Conservation (phyloP, 2,888 invertebrate species). For the Hylaea fasciaria region DNA sequence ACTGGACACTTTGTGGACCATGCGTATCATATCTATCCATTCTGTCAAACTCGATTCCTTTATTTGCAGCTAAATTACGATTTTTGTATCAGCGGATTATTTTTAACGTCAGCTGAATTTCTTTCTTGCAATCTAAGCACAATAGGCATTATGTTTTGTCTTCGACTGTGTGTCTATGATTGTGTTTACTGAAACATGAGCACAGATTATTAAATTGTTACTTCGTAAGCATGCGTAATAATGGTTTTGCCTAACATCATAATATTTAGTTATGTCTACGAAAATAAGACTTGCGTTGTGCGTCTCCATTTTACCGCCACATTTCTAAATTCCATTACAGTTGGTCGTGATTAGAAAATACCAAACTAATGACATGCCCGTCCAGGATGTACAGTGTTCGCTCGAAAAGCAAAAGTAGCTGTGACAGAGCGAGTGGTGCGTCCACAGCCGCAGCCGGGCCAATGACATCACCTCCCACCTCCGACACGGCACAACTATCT, state of each 20-base stretch:
- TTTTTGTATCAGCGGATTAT: too few relatives aligned
- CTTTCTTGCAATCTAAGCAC: too few relatives aligned
- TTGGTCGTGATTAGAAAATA: slow-evolving; percentile 71
- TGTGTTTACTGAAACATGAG: too few relatives aligned
- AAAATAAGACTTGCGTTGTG: slow-evolving; percentile 13
- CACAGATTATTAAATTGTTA: too few relatives aligned
- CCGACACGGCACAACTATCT: slow-evolving; percentile 56
- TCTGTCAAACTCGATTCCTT: too few relatives aligned
- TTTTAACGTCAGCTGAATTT: too few relatives aligned
- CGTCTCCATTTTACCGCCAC: slow-evolving; percentile 36
- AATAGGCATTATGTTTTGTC: too few relatives aligned
- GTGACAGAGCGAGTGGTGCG: slow-evolving; percentile 72
- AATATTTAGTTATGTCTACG: slow-evolving; percentile 1
- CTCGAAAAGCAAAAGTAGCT: slow-evolving; percentile 79
- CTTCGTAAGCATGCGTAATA: too few relatives aligned
- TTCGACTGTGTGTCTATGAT: too few relatives aligned
- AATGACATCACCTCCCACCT: slow-evolving; percentile 73
- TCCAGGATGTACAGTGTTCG: slow-evolving; percentile 75
- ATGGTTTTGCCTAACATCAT: background rate
- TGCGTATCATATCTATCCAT: background rate
- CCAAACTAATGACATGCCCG: slow-evolving; percentile 72
- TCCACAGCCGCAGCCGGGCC: slow-evolving; percentile 71
- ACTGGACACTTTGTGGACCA: slow-evolving; percentile 5
- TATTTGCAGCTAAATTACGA: too few relatives aligned
- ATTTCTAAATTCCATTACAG: slow-evolving; percentile 53